Evolutionary conservation across 2,888 invertebrate genomes (phyloP).

Genomic region (Ditula angustiorana): DNA sequence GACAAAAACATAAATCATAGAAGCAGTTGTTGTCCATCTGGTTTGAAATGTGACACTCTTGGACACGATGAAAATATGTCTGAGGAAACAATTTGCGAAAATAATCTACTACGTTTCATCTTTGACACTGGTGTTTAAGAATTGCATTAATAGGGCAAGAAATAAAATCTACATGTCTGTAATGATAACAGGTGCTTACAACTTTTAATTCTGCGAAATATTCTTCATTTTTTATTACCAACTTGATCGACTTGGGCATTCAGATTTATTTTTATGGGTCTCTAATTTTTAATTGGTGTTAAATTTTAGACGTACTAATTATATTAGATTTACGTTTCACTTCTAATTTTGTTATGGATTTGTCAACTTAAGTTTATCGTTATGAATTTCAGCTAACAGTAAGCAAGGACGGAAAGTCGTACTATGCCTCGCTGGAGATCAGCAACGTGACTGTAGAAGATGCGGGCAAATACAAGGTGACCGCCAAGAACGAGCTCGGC

Average conservation of each 20-base stretch:
- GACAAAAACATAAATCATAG: constrained; percentile 6
- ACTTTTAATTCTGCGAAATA: no score
- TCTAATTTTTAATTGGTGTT: no score
- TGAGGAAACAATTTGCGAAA: background rate
- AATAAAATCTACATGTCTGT: background rate
- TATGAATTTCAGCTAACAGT: constrained; percentile 88
- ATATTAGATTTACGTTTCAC: no score
- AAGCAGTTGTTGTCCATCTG: constrained; percentile 3
- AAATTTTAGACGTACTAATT: no score
- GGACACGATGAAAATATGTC: constrained; percentile 17
- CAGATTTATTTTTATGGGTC: no score
- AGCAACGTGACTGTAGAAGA: constrained; percentile 98
- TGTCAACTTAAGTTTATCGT: constrained; percentile 1
- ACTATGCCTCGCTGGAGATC: constrained; percentile 96
- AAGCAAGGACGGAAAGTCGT: constrained; percentile 96
- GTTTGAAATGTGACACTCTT: constrained; percentile 34
- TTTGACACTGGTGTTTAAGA: background rate
- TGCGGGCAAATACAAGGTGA: constrained; percentile 98
- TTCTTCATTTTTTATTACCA: no score
- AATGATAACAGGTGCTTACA: no score
- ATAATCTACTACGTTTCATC: background rate
- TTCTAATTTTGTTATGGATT: no score
- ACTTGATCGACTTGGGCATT: no score
- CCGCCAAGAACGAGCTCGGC: constrained; percentile 98
- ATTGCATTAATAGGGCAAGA: background rate